Base-by-base conservation (phyloP, 2,113 vertebrate species). In the Ctenomys sociabilis region DNA sequence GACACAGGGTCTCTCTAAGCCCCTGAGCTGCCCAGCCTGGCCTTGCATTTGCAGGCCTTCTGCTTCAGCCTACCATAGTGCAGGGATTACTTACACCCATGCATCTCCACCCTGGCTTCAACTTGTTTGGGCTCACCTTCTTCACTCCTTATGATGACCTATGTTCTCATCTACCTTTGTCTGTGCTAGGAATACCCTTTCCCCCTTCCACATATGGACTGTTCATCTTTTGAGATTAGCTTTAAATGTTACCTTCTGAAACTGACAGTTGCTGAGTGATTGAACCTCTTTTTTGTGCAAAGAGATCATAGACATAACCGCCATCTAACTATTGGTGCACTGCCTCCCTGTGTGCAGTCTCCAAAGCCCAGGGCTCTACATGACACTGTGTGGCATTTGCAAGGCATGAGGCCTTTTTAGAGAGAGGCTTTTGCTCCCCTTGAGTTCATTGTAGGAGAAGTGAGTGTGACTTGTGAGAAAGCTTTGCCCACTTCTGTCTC, bases 311-410 rank as follows among this genome's bases (percentile, higher is more conserved):
- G 72, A 22, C 66, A 4, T 22, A 54, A 24, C 9, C 90, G 13
- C 11, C 21, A 19, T 57, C 43, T 59, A 24, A 49, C n/a, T 49
- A 1, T 73, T 49, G 19, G 21, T 13, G 21, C 0, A 2, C 7
- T 6, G 35, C 21, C 49, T 3, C 19, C 30, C 30, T 16, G 19
- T 37, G 8, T 28, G 43, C 14, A 2, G 13, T 64, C 43, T 68
- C 72, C 35, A 8, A 77, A 72, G 32, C 43, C 43, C 26, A 5
- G 43, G n/a, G 1, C 19, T 59, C 11, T 77, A 37, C 54, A 68
- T 92, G 40, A 80, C 14, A 1, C 14, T 35, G 30, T 16, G 2
- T 64, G 32, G 13, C 11, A 35, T 68, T 43, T 66, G 88, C 80
- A 21, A 81, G 90, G 73, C 17, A 7, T 2, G 57, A 30, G n/a